Percentiles rank a stretch among this genome's conserved stretches.
These are phyloP conservation scores for Pangasius mekongensis DNA, from an alignment of 2,797 vertebrate genomes.

Conservation along the genomic window DNA sequence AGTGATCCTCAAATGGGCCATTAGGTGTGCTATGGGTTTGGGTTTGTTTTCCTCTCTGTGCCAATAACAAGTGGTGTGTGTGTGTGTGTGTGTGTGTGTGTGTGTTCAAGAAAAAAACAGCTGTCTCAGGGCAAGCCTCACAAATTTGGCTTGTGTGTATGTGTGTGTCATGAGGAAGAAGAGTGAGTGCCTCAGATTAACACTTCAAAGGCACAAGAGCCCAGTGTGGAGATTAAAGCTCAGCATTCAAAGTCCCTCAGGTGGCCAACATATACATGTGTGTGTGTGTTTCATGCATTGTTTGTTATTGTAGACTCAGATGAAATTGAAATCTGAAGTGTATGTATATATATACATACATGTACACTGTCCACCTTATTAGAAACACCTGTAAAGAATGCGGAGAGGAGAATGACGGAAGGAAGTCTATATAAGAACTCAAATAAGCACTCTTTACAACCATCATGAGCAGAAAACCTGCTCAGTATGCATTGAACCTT, in stretches of 20 bases:
- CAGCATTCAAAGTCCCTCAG: slow-evolving; percentile 75
- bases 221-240: slow-evolving; percentile 78
- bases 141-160: slow-evolving; percentile 39
- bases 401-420: no score
- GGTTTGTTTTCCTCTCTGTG: slow-evolving; percentile 37
- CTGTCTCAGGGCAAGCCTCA: slow-evolving; percentile 35
- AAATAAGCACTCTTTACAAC: no score
- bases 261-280: slow-evolving; percentile 58
- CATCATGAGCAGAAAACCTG: no score
- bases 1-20: slow-evolving; percentile 18
- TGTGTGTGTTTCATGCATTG: background rate
- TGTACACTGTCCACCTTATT: no score
- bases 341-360: no score
- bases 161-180: slow-evolving; percentile 42
- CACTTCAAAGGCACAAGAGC: slow-evolving; percentile 76
- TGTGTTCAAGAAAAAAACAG: slow-evolving; percentile 34
- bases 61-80: slow-evolving; percentile 35
- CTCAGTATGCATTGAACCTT: no score
- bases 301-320: no score
- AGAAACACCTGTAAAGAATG: no score
- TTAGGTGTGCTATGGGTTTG: slow-evolving; percentile 30
- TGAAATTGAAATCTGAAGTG: no score
- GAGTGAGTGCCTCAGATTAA: slow-evolving; percentile 67
- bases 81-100: slow-evolving; percentile 14
- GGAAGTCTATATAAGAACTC: no score